A percentile compares a stretch with the other conserved stretches of the same genome.
Evolutionary conservation across 2,888 invertebrate species (phyloP).

Genomic region (Achlya flavicornis): DNA sequence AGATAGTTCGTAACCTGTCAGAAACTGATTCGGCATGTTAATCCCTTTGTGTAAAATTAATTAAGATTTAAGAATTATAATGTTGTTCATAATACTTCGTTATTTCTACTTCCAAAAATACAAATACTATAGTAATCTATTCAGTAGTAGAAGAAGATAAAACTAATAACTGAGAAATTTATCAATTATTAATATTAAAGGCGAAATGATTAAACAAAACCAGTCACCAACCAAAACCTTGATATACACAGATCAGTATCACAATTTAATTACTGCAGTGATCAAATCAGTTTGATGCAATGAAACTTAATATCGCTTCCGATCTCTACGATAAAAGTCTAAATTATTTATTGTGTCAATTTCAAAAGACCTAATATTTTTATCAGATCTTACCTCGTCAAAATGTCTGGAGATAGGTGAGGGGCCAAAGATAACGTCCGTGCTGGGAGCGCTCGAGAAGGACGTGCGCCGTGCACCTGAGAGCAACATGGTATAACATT

Average conservation of each 20-base stretch:
- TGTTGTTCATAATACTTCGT: neutral
- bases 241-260: neutral
- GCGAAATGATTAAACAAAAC: neutral
- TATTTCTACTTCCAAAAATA: too few relatives aligned
- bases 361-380: neutral
- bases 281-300: neutral
- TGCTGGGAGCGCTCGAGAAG: slow-evolving; percentile 43
- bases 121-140: too few relatives aligned
- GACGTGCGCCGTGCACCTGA: slow-evolving; percentile 70
- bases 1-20: neutral
- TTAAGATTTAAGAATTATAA: neutral
- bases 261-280: neutral
- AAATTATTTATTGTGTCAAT: neutral
- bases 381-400: slow-evolving; percentile 51
- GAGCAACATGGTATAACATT: slow-evolving; percentile 68
- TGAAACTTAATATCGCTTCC: neutral
- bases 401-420: slow-evolving; percentile 35
- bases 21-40: neutral
- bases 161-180: too few relatives aligned
- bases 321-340: neutral
- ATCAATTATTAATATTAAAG: neutral
- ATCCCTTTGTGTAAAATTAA: neutral
- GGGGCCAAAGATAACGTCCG: slow-evolving; percentile 35
- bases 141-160: too few relatives aligned
- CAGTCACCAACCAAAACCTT: neutral